These are phyloP conservation scores for Leuciscus waleckii DNA, from an alignment of 2,797 vertebrate species.

Conservation along the genomic window DNA sequence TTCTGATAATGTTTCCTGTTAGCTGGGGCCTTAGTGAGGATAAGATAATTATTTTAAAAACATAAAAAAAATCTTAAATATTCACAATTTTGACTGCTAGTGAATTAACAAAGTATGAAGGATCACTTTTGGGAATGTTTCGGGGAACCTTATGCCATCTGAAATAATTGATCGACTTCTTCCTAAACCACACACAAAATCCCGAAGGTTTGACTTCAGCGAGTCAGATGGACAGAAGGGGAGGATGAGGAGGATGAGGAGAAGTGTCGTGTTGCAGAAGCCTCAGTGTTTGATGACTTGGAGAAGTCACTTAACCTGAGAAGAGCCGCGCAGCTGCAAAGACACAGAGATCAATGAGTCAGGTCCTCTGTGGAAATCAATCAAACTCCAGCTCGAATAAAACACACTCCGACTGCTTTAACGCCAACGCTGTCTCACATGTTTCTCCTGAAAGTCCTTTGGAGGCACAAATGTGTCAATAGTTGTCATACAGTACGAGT, in stretches of 20 bases:
- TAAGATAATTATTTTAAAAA: background rate
- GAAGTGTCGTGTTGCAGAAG: conserved; percentile 54
- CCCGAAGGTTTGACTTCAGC: conserved; percentile 27
- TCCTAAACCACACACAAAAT: conserved; percentile 44
- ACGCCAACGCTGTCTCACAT: background rate
- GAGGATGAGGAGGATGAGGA: conserved; percentile 42
- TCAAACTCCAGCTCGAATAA: conserved; percentile 48
- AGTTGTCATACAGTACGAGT: background rate
- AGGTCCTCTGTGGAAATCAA: conserved; percentile 36
- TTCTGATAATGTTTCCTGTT: background rate
- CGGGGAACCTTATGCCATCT: conserved; percentile 16
- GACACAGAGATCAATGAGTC: conserved; percentile 45
- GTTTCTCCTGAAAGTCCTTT: background rate
- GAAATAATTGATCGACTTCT: conserved; percentile 40
- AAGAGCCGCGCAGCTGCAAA: background rate
- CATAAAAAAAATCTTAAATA: background rate
- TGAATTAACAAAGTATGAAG: background rate
- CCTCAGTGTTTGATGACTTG: conserved; percentile 53
- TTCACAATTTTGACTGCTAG: background rate
- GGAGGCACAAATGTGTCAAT: background rate
- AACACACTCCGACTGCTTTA: conserved; percentile 21
- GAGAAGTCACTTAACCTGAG: conserved; percentile 55
- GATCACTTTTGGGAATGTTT: background rate
- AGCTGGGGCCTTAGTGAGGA: background rate
- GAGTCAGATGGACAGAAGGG: conserved; percentile 8